Conservation (phyloP, 2,797 vertebrate species). For the Halcyon badia region DNA sequence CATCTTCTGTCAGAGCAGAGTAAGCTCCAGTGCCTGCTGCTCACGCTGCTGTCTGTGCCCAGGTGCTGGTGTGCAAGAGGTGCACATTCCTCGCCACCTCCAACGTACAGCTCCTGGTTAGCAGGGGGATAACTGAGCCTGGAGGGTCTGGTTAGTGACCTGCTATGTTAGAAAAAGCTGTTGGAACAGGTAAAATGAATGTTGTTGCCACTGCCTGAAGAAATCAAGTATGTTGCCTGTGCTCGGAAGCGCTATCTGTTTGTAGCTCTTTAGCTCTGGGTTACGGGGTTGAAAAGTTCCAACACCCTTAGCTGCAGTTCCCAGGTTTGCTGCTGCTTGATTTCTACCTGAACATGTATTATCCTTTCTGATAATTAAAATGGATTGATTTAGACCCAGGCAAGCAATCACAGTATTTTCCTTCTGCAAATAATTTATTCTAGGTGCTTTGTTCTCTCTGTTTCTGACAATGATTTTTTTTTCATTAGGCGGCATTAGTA, state of each 20-base stretch:
- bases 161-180: neutral
- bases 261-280: neutral
- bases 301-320: neutral
- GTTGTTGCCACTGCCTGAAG: neutral
- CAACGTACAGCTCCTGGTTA: neutral
- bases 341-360: neutral
- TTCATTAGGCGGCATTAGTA: neutral
- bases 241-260: neutral
- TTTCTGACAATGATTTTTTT: neutral
- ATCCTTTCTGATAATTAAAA: neutral
- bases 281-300: neutral
- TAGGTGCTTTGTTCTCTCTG: neutral
- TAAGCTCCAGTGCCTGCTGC: neutral
- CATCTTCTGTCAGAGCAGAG: neutral
- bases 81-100: neutral
- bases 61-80: neutral
- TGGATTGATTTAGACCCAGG: neutral
- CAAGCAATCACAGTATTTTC: neutral
- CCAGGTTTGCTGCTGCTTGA: neutral
- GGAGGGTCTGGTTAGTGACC: neutral
- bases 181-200: neutral
- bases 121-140: neutral
- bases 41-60: neutral
- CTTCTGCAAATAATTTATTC: neutral
- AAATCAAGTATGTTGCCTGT: neutral